A percentile compares a stretch with the other conserved stretches of the same genome.
Conservation (phyloP, 2,888 invertebrate species). For the Spodoptera exigua region DNA sequence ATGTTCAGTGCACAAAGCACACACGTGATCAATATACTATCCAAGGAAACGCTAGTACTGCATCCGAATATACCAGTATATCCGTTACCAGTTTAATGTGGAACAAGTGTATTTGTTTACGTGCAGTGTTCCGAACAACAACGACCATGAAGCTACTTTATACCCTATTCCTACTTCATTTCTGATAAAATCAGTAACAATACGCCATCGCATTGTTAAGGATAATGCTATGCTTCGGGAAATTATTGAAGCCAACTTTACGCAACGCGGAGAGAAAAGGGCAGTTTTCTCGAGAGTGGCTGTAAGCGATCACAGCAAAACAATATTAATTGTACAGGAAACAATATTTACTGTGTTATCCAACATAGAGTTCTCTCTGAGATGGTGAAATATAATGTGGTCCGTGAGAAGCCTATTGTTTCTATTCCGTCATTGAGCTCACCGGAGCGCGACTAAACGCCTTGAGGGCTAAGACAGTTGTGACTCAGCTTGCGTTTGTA, state of each 20-base stretch:
- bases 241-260: conserved; percentile 29
- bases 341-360: conserved; percentile 53
- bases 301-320: conserved; percentile 31
- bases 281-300: conserved; percentile 23
- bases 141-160: conserved; percentile 54
- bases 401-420: conserved; percentile 80
- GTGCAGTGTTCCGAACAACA: conserved; percentile 44
- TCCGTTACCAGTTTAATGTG: conserved; percentile 55
- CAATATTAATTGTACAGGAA: conserved; percentile 53
- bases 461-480: conserved; percentile 63
- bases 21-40: conserved; percentile 42
- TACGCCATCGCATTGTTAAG: conserved; percentile 34
- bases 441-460: conserved; percentile 76
- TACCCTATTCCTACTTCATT: conserved; percentile 44
- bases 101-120: conserved; percentile 55
- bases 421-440: conserved; percentile 73
- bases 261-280: conserved; percentile 22
- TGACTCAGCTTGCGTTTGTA: conserved; percentile 66
- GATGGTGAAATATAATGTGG: conserved; percentile 71
- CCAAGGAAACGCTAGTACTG: conserved; percentile 56
- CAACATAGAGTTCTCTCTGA: conserved; percentile 46
- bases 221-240: conserved; percentile 33
- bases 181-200: conserved; percentile 39
- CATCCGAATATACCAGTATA: conserved; percentile 48
- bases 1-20: conserved; percentile 25